Base-by-base conservation (phyloP, 2,888 invertebrate genomes). In the Seladonia tumulorum region DNA sequence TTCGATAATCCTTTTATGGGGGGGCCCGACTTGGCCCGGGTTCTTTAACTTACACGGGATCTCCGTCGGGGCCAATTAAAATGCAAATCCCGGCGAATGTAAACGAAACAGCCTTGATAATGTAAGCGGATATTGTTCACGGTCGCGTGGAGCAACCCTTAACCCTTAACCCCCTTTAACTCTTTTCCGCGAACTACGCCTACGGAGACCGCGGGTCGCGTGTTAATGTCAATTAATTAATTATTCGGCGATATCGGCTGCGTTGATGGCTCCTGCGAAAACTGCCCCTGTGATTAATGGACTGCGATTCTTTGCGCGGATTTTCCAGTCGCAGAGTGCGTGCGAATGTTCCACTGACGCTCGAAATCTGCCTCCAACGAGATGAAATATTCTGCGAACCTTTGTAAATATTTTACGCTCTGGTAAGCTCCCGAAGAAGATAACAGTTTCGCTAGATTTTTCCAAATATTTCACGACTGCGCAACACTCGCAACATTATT, bases 41-140 rank as follows among this genome's bases (percentile, higher is more conserved):
- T 39, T 14, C 45, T 70, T 71, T 39, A 35, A 18, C 16, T 75
- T 42, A 1, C 10, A 25, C 4, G 47, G 66, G 45, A 18, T n/a
- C 63, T 35, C 35, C 8, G 47, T 18, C 66, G 14, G 7, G 47
- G 4, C 45, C 66, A 66, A 76, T 77, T 77, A 68, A 73, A 63
- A 60, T 79, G 60, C n/a, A 79, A 63, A 73, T 73, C 4, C 35
- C 16, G 39, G 18, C 14, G 22, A 63, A 42, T 39, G 66, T 35
- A 49, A 76, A 49, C 22, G 49, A 68, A 76, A n/a, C 66, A 22
- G 39, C 45, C 35, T 16, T 29, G 68, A 68, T 68, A 68, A 68
- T 68, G 35, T 68, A 68, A 68, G 68, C 39, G 68, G 68, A 68
- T 68, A 68, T 68, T 68, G 68, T 39, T 68, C 22, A 39, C 68